phyloP scores from a whole-genome alignment of 1,140 invertebrate genomes.

The Adoxophyes honmai region DNA sequence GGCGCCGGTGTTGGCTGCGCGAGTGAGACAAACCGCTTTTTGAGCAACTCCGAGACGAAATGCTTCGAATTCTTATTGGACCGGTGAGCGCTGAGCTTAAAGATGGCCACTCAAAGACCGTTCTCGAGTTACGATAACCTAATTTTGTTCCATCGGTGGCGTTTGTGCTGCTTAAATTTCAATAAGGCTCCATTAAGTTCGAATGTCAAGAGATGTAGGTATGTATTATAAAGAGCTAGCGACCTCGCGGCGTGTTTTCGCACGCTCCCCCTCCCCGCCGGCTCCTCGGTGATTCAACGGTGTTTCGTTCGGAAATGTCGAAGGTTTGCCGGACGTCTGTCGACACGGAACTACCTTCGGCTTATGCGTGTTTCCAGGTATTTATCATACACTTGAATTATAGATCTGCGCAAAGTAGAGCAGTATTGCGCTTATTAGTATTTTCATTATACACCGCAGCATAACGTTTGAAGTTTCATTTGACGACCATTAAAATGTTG shows the following conservation, averaged over 20 bases:
- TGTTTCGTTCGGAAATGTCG: slow-evolving; percentile 65
- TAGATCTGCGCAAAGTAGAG: slow-evolving; percentile 20
- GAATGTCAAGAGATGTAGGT: slow-evolving; percentile 60
- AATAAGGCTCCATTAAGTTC: slow-evolving; percentile 68
- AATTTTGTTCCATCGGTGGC: slow-evolving; percentile 67
- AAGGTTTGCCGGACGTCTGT: slow-evolving; percentile 73
- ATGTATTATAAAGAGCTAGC: slow-evolving; percentile 54
- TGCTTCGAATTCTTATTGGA: slow-evolving; percentile 71
- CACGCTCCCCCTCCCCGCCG: slow-evolving; percentile 31
- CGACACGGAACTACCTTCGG: slow-evolving; percentile 70
- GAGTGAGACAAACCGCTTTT: slow-evolving; percentile 52
- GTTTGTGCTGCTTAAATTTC: slow-evolving; percentile 66
- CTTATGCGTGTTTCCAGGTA: slow-evolving; percentile 65
- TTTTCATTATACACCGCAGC: too few species aligned
- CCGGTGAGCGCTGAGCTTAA: slow-evolving; percentile 56
- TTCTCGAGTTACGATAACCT: slow-evolving; percentile 73
- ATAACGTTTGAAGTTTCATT: too few species aligned
- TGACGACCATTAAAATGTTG: too few species aligned
- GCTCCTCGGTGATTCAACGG: slow-evolving; percentile 39
- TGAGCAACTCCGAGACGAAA: slow-evolving; percentile 38
- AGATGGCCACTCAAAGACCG: slow-evolving; percentile 71
- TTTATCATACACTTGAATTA: slow-evolving; percentile 30
- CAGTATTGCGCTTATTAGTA: too few species aligned
- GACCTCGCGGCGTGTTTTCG: slow-evolving; percentile 57
- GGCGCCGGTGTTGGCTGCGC: slow-evolving; percentile 15